Percentiles rank a stretch among this genome's conserved stretches.
Conservation (phyloP, 2,797 vertebrate genomes). For the Myioborus melanocephalus region DNA sequence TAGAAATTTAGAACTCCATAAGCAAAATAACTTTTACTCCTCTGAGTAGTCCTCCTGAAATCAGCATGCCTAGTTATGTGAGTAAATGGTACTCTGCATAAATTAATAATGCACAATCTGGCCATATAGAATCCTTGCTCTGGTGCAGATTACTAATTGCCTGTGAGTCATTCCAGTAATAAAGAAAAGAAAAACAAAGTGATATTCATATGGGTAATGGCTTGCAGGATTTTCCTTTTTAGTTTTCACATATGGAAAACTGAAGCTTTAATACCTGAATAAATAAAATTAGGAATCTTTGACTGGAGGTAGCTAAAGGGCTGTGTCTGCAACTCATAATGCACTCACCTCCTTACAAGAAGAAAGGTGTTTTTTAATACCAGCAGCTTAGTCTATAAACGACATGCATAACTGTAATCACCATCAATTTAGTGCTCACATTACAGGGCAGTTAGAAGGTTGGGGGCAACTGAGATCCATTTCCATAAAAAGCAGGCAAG, state of each 20-base stretch:
- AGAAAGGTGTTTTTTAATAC: not conserved
- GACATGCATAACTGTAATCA: not conserved
- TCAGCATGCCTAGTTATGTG: not conserved
- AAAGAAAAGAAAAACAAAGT: not conserved
- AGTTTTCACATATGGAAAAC: not conserved
- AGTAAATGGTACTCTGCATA: slow-evolving; percentile 10
- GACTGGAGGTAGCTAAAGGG: not conserved
- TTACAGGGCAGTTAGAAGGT: not conserved
- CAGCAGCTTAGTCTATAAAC: not conserved
- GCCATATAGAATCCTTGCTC: not conserved
- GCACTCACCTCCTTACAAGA: not conserved
- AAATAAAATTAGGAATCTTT: not conserved
- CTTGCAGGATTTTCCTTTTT: not conserved
- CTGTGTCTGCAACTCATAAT: not conserved
- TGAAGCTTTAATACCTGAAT: not conserved
- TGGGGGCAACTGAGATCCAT: not conserved
- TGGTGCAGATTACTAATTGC: not conserved
- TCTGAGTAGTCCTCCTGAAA: slow-evolving; percentile 1
- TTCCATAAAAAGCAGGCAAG: not conserved
- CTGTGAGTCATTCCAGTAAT: not conserved
- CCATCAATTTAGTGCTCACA: not conserved
- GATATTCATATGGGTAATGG: not conserved
- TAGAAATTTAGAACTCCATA: slow-evolving; percentile 21
- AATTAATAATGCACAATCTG: slow-evolving; percentile 23
- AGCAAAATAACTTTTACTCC: not conserved